Evolutionary conservation across 1,140 invertebrate species (phyloP), one percentile per base, ranked within the genome.

Genomic region (Cotesia typhae): DNA sequence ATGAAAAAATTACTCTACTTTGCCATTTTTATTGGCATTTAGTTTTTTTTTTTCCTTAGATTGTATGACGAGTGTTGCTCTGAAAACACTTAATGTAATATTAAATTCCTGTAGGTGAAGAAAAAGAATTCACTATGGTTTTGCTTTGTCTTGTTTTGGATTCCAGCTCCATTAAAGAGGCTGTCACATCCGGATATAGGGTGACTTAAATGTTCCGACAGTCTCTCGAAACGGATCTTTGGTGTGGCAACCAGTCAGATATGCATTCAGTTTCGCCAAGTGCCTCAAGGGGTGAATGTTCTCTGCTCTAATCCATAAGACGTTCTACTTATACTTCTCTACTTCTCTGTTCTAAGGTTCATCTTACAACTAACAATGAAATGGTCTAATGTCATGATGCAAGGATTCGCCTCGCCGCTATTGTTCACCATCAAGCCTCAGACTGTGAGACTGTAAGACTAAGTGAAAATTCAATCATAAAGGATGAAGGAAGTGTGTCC

Each of bases 211-310:
- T 37, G 28, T 60, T 60, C 28, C 20, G 28, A 10, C 17, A 10
- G 20, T 10, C 36, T 64, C 37, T 41, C 37, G 37, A 64, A 5
- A 60, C n/a, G 20, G 28, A 60, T 60, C 59, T 60, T 35, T 60
- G 9, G 59, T 35, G 9, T 60, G 59, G 41, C 17, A 47, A 5
- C 17, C 7, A 59, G 20, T 17, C 14, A 59, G 57, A 47, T 47
- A 47, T 47, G 57, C 6, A 59, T 20, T 59, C 14, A 59, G 5
- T 28, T 59, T 28, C 9, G 57, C 14, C 57, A 59, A 66, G 35
- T n/a, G 60, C 71, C 71, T 59, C 28, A 37, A 72, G 71, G 71
- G 64, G 71, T 72, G 71, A 72, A 72, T 53, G 65, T 67, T 67
- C 64, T 60, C 64, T 51, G 61, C 64, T 60, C 64, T 51, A 67